Base-by-base conservation (phyloP, 2,888 invertebrate genomes). In the Petrolisthes manimaculis region DNA sequence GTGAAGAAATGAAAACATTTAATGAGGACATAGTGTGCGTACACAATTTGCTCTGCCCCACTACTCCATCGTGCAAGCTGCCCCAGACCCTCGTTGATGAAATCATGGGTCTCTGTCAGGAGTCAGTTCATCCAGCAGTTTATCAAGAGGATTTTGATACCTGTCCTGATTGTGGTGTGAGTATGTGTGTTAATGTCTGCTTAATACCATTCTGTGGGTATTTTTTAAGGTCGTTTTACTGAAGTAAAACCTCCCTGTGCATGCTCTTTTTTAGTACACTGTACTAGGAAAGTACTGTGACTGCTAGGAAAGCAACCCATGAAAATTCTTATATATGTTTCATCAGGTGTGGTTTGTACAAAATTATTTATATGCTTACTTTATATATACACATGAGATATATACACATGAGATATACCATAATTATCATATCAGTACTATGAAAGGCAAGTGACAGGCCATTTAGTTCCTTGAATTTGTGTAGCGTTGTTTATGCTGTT, bases 1-100 rank as follows among this genome's bases (percentile, higher is more conserved):
- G 6, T 21, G 78, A 8, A 37, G 78, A 21, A 9, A n/a, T 78
- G 6, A n/a, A 1, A 37, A 54, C 84, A 51, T 91, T 91, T 53
- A 91, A 91, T 71, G 88, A 91, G 74, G 91, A 91, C 37, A 74
- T 91, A 18, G 89, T 91, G 8, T 91, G 91, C 74, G 51, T 37
- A n/a, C 91, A 91, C 71, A 84, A 85, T 53, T 79, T 89, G 12
- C 78, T 84, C 24, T 71, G 86, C 77, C 88, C 91, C 9, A 87
- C 80, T 8, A 81, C 79, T 21, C 14, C 67, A 18, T 79, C 71
- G 21, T 84, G 83, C 82, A 89, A 71, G 14, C 61, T 91, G 9
- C 79, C 91, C 4, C 51, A 74, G 18, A 53, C 74, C 0, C 21
- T 86, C 71, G 86, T 82, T 67, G 56, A 71, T 14, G 74, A 82